Evolutionary conservation across 2,113 vertebrate genomes (phyloP).

Genomic region (Nothoprocta perdicaria): DNA sequence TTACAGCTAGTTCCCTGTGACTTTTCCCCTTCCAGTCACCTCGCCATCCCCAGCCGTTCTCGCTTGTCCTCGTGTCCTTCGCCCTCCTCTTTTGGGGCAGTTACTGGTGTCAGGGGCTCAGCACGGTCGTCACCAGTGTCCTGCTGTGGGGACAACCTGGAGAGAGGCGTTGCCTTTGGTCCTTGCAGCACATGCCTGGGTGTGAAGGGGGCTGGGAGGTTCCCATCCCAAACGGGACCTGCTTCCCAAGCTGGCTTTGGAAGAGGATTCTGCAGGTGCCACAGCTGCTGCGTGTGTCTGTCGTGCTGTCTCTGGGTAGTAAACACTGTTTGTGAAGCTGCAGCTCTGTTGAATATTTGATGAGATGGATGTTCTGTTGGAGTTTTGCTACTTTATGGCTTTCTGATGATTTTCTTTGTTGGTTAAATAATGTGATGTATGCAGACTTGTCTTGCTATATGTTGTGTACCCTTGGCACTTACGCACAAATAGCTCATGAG

Average conservation of each 20-base stretch:
- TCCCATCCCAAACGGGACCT: background rate
- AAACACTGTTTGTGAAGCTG: rapidly evolving
- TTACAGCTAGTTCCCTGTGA: background rate
- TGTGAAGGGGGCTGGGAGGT: background rate
- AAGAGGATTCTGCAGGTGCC: background rate
- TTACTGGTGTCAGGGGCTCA: background rate
- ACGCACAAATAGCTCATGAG: background rate
- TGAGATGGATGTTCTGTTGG: rapidly evolving
- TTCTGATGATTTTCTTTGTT: background rate
- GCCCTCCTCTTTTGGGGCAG: background rate
- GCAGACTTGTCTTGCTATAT: background rate
- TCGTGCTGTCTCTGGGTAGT: background rate
- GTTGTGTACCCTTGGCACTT: background rate
- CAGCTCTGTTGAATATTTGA: background rate
- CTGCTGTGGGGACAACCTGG: background rate
- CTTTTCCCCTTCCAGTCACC: background rate
- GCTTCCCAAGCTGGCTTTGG: background rate
- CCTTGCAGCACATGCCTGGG: background rate
- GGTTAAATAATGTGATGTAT: background rate
- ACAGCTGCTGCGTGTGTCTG: background rate
- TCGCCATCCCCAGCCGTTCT: background rate
- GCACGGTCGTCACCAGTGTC: background rate
- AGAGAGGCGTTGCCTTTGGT: background rate
- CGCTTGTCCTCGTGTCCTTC: background rate
- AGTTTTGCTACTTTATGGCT: background rate